Evolutionary conservation across 2,888 invertebrate genomes (phyloP), one percentile per base, ranked within the genome.

Genomic region (Nomada hirtipes): DNA sequence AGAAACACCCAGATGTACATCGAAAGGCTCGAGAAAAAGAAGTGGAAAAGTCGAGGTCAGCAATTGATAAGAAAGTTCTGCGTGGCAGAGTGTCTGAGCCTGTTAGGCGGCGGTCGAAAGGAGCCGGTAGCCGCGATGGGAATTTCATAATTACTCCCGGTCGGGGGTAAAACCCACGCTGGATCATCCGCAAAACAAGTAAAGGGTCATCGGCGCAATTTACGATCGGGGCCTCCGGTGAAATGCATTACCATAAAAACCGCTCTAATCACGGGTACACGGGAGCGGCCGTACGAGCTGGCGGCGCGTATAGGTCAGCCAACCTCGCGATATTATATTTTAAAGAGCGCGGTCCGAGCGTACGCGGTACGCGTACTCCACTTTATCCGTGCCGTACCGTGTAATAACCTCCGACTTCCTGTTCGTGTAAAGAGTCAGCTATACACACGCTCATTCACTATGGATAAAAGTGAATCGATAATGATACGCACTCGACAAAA

Each of bases 401-500:
- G 83, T 87, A 87, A 87, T 87, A 88, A 88, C 80, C 85, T 83
- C 82, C 81, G 86, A 86, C 87, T 87, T 87, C 88, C 88, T 85
- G 88, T 85, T 82, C 88, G 79, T 85, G 86, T 83, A 87, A 86
- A 87, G 86, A 87, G 81, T 64, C 72, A 71, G 76, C 73, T 79
- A 74, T 75, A 79, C 73, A 74, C 83, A 73, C 83, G 76, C 84
- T 79, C 86, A 82, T 86, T 86, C 87, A 64, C 86, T 81, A 86
- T 86, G 82, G 84, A 87, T 89, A 89, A 89, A 89, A 90, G 86
- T 89, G 88, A 91, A 91, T 91, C 91, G 90, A 92, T 92, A 92
- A 91, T 91, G 89, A 91, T 91, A 91, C 91, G 91, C 92, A 89
- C 90, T 89, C 89, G 87, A 88, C 81, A 89, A 91, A 91, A 91